Base-by-base conservation (phyloP, 1,140 invertebrate species). In the Polypedilum vanderplanki region DNA sequence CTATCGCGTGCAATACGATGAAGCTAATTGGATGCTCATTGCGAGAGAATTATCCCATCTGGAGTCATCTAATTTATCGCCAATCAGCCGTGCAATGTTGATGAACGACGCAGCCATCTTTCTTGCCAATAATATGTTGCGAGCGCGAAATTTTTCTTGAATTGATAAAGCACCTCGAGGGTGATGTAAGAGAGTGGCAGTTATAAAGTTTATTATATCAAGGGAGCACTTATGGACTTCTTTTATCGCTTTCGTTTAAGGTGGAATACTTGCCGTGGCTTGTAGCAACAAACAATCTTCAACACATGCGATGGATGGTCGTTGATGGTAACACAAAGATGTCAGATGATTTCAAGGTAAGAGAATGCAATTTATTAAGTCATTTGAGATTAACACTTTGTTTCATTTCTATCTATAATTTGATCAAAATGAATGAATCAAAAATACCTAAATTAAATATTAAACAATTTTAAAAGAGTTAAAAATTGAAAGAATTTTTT, bases 1-100 rank as follows among this genome's bases (percentile, higher is more conserved):
- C 18, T 70, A 70, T 70, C 65, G 65, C 9, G 65, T 70, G 9
- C 65, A 70, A 18, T 70, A 70, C 65, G 65, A 70, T 70, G 65
- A 70, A 20, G 17, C 65, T 70, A 70, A 70, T 70, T 70, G 65
- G 65, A 70, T 70, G 65, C 65, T 70, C 7, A 70, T 70, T 20
- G 15, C 65, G 10, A 20, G 20, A 20, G 65, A 70, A 22, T 70
- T 70, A 22, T 70, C 65, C 17, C 65, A 18, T 20, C 4, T 7
- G 65, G 20, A 70, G 3, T 18, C 20, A 18, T 20, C 65, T 18
- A 70, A 70, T 70, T 18, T 70, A 70, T 20, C 65, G 65, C 65
- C 65, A 10, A 70, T 20, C 17, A 70, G 65, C 20, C 65, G 65
- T 70, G 65, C 65, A 22, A 70, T 70, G 65, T 18, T 70, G 65